phyloP scores from a whole-genome alignment of 2,113 vertebrate genomes.

The Ailurus styani region DNA sequence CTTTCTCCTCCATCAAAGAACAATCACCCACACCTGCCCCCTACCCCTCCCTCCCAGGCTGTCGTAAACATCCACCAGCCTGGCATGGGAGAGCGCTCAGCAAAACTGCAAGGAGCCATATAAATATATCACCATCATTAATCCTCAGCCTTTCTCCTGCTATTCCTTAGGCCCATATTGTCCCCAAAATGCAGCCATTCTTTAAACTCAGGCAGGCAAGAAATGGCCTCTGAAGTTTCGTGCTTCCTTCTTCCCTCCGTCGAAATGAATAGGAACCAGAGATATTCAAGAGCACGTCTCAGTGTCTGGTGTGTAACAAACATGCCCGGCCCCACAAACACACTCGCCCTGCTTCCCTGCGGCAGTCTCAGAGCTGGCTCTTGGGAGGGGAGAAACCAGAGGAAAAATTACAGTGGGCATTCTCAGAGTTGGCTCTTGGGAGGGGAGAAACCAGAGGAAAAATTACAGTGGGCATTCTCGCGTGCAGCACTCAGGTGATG shows the following conservation, averaged over 20 bases:
- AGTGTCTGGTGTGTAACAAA: neutral
- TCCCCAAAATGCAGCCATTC: neutral
- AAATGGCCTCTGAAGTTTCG: neutral
- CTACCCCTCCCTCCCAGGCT: neutral
- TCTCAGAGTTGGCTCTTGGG: neutral
- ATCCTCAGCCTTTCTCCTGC: neutral
- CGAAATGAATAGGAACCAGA: neutral
- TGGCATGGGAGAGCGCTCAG: neutral
- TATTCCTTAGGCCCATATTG: neutral
- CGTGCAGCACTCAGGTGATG: neutral
- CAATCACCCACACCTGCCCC: neutral
- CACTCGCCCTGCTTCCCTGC: neutral
- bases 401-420: neutral
- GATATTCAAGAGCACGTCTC: neutral
- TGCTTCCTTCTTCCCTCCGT: neutral
- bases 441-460: neutral
- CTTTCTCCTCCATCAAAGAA: neutral
- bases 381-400: neutral
- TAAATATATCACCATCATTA: neutral
- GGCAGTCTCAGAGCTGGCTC: neutral
- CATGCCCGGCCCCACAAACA: neutral
- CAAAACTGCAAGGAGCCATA: neutral
- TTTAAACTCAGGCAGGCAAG: conserved; percentile 26
- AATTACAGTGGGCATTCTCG: neutral
- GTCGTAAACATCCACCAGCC: neutral